phyloP scores from a whole-genome alignment of 2,113 vertebrate genomes.

The Carollia perspicillata region DNA sequence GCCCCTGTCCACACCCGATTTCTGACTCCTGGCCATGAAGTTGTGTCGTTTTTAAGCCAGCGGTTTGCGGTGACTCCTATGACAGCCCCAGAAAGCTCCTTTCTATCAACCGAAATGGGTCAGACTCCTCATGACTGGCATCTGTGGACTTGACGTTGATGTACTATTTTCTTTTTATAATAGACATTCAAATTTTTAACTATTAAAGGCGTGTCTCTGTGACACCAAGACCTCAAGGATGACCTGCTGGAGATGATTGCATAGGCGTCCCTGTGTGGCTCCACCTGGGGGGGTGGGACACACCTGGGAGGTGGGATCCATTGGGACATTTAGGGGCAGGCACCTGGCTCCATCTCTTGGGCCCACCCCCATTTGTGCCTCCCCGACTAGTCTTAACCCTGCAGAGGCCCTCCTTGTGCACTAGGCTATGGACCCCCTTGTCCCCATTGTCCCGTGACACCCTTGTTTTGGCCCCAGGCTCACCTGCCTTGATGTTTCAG shows the following conservation, averaged over 20 bases:
- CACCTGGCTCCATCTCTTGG: background rate
- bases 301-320: background rate
- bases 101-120: background rate
- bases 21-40: no score
- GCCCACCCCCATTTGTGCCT: background rate
- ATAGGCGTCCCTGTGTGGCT: background rate
- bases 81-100: background rate
- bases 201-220: background rate
- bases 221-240: no score
- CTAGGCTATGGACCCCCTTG: background rate
- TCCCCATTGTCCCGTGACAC: fast-evolving
- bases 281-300: no score
- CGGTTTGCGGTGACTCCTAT: background rate
- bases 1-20: background rate
- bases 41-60: background rate
- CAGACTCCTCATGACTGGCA: background rate
- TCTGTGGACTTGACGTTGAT: background rate
- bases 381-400: background rate
- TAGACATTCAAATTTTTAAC: background rate
- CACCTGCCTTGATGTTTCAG: background rate
- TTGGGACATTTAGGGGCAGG: background rate
- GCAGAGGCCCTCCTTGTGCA: background rate
- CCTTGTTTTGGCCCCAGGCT: background rate
- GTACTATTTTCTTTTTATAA: background rate
- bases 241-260: no score